A percentile compares a stretch with the other conserved stretches of the same genome.
These are phyloP conservation scores for Pholis gunnellus DNA, from an alignment of 2,113 vertebrate species.

Conservation along the genomic window DNA sequence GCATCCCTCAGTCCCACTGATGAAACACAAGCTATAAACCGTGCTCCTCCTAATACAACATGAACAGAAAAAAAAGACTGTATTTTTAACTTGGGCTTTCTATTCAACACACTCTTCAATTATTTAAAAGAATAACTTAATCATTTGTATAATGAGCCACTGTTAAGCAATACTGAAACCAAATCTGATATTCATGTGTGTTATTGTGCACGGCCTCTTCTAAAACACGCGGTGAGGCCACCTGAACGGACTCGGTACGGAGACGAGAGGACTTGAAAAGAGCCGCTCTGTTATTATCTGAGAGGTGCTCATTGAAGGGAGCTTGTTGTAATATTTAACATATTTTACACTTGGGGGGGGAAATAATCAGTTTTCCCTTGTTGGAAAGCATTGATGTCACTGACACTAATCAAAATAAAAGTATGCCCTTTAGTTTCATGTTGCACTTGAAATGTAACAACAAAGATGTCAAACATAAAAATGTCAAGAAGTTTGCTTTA, in stretches of 20 bases:
- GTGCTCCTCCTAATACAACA: not conserved
- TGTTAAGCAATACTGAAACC: conserved; percentile 17
- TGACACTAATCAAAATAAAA: conserved; percentile 54
- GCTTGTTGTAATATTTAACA: conserved; percentile 43
- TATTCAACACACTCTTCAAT: not conserved
- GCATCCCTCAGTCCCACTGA: not conserved
- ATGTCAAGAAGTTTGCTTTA: conserved; percentile 50
- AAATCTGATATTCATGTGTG: conserved; percentile 26
- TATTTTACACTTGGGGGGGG: conserved; percentile 38
- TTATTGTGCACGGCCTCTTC: conserved; percentile 32
- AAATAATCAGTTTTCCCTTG: conserved; percentile 56
- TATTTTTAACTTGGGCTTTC: not conserved
- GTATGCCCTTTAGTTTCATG: conserved; percentile 26
- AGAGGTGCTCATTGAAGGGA: conserved; percentile 60
- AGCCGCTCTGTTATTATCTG: conserved; percentile 57
- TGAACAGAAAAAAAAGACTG: not conserved
- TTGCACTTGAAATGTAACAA: conserved; percentile 44
- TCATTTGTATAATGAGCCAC: conserved; percentile 1
- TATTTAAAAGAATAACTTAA: not conserved
- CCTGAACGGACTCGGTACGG: conserved; percentile 44
- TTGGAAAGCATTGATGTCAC: conserved; percentile 46
- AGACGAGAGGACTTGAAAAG: conserved; percentile 64
- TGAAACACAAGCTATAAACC: not conserved
- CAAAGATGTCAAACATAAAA: conserved; percentile 18
- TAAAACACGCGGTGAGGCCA: conserved; percentile 10